A percentile compares a stretch with the other conserved stretches of the same genome.
phyloP scores from a whole-genome alignment of 2,113 vertebrate species.

The Deroptyus accipitrinus region DNA sequence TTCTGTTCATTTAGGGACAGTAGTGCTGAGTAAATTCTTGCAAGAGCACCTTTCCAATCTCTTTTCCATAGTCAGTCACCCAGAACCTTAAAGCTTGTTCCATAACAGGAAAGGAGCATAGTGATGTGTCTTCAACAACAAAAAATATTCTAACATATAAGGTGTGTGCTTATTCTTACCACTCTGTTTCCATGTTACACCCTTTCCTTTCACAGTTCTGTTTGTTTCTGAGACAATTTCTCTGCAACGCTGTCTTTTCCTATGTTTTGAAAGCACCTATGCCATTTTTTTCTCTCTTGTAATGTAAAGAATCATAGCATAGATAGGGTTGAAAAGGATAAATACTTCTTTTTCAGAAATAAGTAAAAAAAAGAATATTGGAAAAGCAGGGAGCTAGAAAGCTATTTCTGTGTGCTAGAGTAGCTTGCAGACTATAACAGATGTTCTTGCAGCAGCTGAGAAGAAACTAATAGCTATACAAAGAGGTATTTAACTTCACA shows the following conservation, averaged over 20 bases:
- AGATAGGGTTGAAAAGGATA: neutral
- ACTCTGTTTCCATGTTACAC: neutral
- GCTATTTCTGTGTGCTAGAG: neutral
- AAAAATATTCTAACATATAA: neutral
- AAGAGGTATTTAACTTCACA: slow-evolving; percentile 37
- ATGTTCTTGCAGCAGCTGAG: slow-evolving; percentile 48
- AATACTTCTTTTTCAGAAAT: neutral
- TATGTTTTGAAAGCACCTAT: neutral
- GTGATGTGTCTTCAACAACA: neutral
- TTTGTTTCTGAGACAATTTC: neutral
- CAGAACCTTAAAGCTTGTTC: neutral
- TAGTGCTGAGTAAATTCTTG: neutral
- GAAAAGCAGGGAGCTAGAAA: neutral
- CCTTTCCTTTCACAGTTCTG: neutral
- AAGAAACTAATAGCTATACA: slow-evolving; percentile 44
- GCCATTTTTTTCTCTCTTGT: neutral
- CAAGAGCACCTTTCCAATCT: neutral
- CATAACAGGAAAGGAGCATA: neutral
- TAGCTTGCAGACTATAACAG: slow-evolving; percentile 8
- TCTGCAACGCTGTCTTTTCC: neutral
- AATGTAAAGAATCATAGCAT: neutral
- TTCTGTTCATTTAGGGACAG: neutral
- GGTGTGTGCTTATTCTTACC: neutral
- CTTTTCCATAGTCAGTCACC: neutral
- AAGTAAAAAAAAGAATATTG: neutral